A percentile compares a stretch with the other conserved stretches of the same genome.
Evolutionary conservation across 2,888 invertebrate species (phyloP).

Genomic region (Latrodectus elegans): DNA sequence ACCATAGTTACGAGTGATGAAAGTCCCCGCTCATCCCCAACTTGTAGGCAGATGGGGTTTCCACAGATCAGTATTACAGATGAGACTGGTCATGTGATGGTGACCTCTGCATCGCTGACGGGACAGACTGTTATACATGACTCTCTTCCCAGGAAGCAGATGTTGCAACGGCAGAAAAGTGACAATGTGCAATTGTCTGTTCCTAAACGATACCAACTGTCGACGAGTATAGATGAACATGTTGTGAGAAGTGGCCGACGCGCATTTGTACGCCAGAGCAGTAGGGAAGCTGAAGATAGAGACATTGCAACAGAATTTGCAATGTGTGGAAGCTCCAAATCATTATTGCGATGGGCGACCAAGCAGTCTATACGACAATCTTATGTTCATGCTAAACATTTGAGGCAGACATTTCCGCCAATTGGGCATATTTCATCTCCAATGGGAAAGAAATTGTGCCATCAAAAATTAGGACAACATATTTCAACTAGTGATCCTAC

Average conservation of each 20-base stretch:
- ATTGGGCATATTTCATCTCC: conserved; percentile 55
- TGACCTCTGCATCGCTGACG: conserved; percentile 45
- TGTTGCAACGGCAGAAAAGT: conserved; percentile 44
- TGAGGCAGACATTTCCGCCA: conserved; percentile 69
- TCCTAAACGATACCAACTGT: conserved; percentile 48
- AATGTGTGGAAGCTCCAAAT: conserved; percentile 51
- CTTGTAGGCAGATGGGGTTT: conserved; percentile 70
- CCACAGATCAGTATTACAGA: conserved; percentile 95
- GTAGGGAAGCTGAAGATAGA: conserved; percentile 56
- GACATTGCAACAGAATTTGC: conserved; percentile 62
- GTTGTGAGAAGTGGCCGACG: conserved; percentile 18
- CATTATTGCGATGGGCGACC: conserved; percentile 64
- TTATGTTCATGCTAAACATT: conserved; percentile 70
- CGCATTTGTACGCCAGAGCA: conserved; percentile 55
- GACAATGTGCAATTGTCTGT: conserved; percentile 34
- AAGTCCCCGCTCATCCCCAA: conserved; percentile 70
- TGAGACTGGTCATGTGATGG: conserved; percentile 82
- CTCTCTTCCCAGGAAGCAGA: conserved; percentile 35
- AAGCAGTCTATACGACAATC: conserved; percentile 68
- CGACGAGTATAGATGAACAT: conserved; percentile 52
- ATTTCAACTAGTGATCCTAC: conserved; percentile 56
- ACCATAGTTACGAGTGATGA: conserved; percentile 48
- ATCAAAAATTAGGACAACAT: conserved; percentile 46
- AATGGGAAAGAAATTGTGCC: conserved; percentile 49
- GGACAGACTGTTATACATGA: conserved; percentile 42